Evolutionary conservation across 2,113 vertebrate genomes (phyloP), one percentile per base, ranked within the genome.

Genomic region (Microcebus griseorufus): DNA sequence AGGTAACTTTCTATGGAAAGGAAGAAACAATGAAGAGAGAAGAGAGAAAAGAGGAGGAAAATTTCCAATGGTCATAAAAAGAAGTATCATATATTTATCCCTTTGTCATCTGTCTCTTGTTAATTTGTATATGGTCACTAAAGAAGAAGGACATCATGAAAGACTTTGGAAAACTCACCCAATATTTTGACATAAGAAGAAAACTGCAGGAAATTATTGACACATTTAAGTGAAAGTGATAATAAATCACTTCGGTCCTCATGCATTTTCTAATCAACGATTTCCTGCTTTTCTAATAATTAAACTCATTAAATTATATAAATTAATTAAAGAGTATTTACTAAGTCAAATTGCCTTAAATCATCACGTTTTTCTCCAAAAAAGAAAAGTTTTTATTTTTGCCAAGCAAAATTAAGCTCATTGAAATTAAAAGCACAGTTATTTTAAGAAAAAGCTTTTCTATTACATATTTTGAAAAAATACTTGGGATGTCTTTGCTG

Each of bases 371-470:
- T 95, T 95, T 85, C 20, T 67, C 48, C 5, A 83, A 32, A 75
- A 88, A 73, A 79, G 16, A 90, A 72, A 90, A 67, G 4, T n/a
- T 75, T 85, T 95, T 48, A 78, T 53, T 92, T 94, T 95, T n/a
- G 0, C 6, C 29, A 96, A 45, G 5, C 32, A 69, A 89, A 92
- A 73, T 58, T 67, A 82, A 88, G 4, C 16, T 90, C 10, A 72
- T 65, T 25, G 58, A 94, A 94, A 92, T 62, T 48, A 65, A 82
- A 80, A 69, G 9, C 6, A 48, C 9, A 80, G 58, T 79, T 48
- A 73, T 79, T 96, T 94, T 83, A 83, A 73, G 76, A 34, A 75
- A 86, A 65, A 83, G 2, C 1, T 83, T 10, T 87, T 84, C 51
- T 39, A 75, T 60, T 79, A 88, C 12, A 42, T 23, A 84, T 11